Conservation (phyloP, 2,888 invertebrate species). For the Netelia fuscicornis region DNA sequence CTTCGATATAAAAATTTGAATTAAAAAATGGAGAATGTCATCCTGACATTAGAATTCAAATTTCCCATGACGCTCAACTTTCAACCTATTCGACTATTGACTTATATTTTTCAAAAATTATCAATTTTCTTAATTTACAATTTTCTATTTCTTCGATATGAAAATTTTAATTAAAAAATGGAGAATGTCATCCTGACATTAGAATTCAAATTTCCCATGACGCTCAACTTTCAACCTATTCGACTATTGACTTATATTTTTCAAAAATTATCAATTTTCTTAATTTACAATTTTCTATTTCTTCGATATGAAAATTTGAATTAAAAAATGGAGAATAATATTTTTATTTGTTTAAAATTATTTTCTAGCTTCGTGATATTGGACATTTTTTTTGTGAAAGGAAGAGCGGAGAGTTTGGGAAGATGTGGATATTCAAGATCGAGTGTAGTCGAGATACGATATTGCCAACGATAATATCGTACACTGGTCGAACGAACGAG, state of each 20-base stretch:
- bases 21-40: background rate
- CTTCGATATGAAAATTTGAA: background rate
- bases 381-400: background rate
- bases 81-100: no score
- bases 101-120: no score
- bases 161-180: background rate
- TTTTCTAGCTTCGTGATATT: background rate
- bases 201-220: background rate
- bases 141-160: background rate
- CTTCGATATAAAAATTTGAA: no score
- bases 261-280: background rate
- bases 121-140: background rate
- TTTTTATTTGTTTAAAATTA: no score
- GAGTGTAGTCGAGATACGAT: background rate
- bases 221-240: background rate
- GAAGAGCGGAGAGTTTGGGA: background rate
- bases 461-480: background rate
- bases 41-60: background rate
- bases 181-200: background rate
- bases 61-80: background rate
- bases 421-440: conserved; percentile 12
- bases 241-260: no score
- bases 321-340: background rate
- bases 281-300: background rate
- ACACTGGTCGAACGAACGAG: background rate